Base-by-base conservation (phyloP, 2,797 vertebrate species). In the Xiphophorus birchmanni region DNA sequence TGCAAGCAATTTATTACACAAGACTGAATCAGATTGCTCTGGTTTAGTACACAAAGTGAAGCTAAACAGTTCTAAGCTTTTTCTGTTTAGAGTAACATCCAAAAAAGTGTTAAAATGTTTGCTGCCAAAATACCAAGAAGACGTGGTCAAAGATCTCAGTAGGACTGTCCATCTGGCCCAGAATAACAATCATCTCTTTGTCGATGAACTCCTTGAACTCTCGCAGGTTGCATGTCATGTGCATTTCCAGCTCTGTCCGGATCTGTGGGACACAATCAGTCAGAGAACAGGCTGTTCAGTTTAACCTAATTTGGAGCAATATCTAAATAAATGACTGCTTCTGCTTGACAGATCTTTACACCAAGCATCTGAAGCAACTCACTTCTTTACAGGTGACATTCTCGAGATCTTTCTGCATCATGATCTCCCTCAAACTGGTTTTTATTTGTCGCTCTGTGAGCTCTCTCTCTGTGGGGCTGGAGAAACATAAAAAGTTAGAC, bases 191-290 rank as follows among this genome's bases (percentile, higher is more conserved):
- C 98, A 99, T 99, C 90, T 99, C 98, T 5, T 99, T 99, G 94
- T 99, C 98, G 8, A 99, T 99, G 93, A 97, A 99, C 84, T 99
- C 98, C 75, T 99, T 99, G 93, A 99, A 99, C 94, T 99, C 98
- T 37, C 97, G 93, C 81, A 99, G 95, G 94, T 99, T 99, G 85
- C 98, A 99, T 4, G 97, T 97, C 98, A 99, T 99, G 92, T 98
- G 97, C 97, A 99, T 99, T 91, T 99, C 98, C 89, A 99, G 94
- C 90, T 98, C 98, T 0, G 97, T 99, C 77, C 98, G 97, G 83
- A 99, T 99, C 98, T 98, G 77, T 40, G 0, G 7, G 73, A 78
- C 1, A 76, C n/a, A 78, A 35, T 17, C 48, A 77, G 45, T 3
- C 74, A 72, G 35, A 42, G 75, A 35, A 76, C 23, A 75, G 29